These are phyloP conservation scores for Ceratosolen solmsi DNA, from an alignment of 1,140 invertebrate species.

Conservation along the genomic window DNA sequence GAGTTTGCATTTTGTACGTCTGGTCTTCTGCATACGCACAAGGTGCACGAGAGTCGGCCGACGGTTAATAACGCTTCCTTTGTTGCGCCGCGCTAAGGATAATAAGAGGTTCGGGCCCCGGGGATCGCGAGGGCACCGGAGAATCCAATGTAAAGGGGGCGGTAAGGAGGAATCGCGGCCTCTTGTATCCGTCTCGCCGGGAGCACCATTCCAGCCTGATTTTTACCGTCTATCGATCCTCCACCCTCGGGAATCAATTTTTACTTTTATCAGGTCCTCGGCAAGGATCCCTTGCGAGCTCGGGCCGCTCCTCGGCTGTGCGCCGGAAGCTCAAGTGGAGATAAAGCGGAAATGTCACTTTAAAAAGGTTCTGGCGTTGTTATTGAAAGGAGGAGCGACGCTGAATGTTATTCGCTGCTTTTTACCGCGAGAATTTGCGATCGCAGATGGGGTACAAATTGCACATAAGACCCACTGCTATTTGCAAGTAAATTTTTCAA, in stretches of 20 bases:
- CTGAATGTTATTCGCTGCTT: neutral
- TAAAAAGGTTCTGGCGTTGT: slow-evolving; percentile 3
- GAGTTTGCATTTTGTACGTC: slow-evolving; percentile 50
- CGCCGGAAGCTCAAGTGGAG: neutral
- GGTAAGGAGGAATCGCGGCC: slow-evolving; percentile 14
- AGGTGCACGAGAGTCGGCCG: slow-evolving; percentile 15
- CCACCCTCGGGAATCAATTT: slow-evolving; percentile 1
- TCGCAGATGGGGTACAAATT: neutral
- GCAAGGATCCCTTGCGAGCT: neutral
- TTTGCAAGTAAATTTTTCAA: neutral
- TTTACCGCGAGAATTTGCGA: neutral
- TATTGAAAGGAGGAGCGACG: neutral
- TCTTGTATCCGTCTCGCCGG: neutral
- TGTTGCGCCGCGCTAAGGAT: slow-evolving; percentile 52
- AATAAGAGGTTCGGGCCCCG: slow-evolving; percentile 33
- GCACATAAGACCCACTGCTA: neutral
- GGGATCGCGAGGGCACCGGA: neutral
- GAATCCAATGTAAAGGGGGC: neutral
- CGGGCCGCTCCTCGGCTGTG: neutral
- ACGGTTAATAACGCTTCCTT: slow-evolving; percentile 60
- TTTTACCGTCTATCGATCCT: slow-evolving; percentile 4
- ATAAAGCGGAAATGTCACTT: slow-evolving; percentile 21
- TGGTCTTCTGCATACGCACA: slow-evolving; percentile 47
- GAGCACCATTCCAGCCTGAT: too few species aligned
- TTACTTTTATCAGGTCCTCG: slow-evolving; percentile 1